Conservation (phyloP, 2,113 vertebrate species). For the Strigops habroptila region DNA sequence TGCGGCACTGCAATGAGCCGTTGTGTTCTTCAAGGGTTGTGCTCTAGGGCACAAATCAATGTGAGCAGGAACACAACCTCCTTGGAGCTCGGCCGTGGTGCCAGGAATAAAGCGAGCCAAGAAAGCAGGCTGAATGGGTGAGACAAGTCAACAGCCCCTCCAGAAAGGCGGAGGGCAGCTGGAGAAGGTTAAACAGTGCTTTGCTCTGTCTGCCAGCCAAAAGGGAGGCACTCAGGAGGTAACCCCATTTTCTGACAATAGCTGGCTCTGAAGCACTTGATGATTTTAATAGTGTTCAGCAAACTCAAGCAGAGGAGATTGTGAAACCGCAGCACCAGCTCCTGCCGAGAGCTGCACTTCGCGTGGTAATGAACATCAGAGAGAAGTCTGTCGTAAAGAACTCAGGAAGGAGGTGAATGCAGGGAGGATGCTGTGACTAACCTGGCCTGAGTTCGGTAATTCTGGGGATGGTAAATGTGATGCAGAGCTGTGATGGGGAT, state of each 20-base stretch:
- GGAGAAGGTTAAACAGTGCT: neutral
- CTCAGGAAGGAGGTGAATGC: neutral
- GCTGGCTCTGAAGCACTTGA: neutral
- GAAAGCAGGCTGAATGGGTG: neutral
- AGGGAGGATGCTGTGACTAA: neutral
- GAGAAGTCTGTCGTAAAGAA: neutral
- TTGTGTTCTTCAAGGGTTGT: neutral
- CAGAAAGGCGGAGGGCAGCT: neutral
- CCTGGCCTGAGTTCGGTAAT: neutral
- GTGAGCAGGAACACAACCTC: neutral
- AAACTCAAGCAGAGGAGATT: neutral
- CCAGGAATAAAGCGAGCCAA: neutral
- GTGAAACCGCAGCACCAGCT: neutral
- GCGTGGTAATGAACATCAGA: neutral
- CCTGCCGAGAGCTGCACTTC: neutral
- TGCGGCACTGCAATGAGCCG: fast-evolving
- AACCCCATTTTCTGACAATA: neutral
- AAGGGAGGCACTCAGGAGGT: neutral
- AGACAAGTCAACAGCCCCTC: neutral
- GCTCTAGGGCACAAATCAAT: neutral
- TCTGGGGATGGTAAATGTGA: neutral
- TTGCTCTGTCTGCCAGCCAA: neutral
- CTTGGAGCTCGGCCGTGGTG: neutral
- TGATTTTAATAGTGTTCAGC: neutral
- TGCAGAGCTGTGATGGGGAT: neutral